Evolutionary conservation across 1,140 invertebrate species (phyloP), one percentile per base, ranked within the genome.

Genomic region (Thaumetopoea pityocampa): DNA sequence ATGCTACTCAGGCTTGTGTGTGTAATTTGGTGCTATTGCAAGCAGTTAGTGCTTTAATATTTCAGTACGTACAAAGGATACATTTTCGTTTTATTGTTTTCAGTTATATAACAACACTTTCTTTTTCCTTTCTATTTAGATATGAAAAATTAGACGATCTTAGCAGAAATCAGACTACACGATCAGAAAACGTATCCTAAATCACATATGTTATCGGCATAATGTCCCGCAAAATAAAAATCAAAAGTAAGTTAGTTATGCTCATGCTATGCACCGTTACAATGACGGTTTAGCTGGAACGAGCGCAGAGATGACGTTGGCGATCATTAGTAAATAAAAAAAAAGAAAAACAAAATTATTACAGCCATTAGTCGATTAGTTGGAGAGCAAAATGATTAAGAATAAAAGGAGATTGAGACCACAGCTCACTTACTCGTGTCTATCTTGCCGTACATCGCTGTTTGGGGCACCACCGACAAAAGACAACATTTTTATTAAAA

Each of bases 341-440:
- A 60, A 35, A 46, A 49, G 20, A 61, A n/a, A n/a, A n/a, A n/a
- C n/a, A n/a, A n/a, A n/a, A n/a, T n/a, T 58, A 70, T 38, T 54
- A 79, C 65, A 74, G 71, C 61, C 49, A 79, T 83, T 84, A 84
- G 77, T 83, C 46, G 48, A 46, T 80, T 83, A 80, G 79, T 80
- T 53, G 57, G 67, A 61, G 71, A 74, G 68, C 64, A 63, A 40
- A 66, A 73, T 72, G 48, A 69, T 67, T 66, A 67, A 73, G 69
- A 66, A 69, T 64, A 76, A 57, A 73, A 76, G 69, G 58, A 73
- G 68, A 67, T 85, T 80, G 82, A 86, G 86, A 87, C 85, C 86
- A 88, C 86, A 86, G 85, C 86, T 88, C 86, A 88, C 87, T 86
- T 84, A 84, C 80, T 81, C 61, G 64, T 70, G 45, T 82, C 73